Conservation (phyloP, 2,113 vertebrate species). For the Sceloporus tristichus region DNA sequence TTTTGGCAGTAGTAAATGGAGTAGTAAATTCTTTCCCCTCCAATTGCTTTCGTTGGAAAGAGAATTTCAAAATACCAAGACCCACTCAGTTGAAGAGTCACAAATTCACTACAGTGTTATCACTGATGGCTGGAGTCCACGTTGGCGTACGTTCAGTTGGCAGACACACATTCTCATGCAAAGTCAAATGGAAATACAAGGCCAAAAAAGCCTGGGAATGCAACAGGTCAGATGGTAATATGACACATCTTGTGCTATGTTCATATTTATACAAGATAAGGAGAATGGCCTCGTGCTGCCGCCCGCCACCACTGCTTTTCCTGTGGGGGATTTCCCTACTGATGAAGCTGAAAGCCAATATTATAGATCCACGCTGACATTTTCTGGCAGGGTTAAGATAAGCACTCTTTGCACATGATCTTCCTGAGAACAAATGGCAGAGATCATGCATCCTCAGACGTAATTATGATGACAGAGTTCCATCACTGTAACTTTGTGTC, state of each 20-base stretch:
- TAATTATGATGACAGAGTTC: too few relatives aligned
- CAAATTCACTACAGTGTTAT: background rate
- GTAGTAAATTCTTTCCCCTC: too few relatives aligned
- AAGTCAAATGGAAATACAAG: background rate
- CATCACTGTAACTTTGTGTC: too few relatives aligned
- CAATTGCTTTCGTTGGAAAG: too few relatives aligned
- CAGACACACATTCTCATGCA: too few relatives aligned
- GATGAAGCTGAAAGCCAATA: background rate
- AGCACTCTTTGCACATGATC: background rate
- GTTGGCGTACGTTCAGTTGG: background rate
- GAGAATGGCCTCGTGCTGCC: background rate
- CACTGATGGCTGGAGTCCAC: background rate
- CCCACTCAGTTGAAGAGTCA: too few relatives aligned
- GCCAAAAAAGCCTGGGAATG: background rate
- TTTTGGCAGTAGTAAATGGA: background rate
- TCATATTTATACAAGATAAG: constrained; percentile 12
- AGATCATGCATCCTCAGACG: too few relatives aligned
- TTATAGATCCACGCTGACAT: background rate
- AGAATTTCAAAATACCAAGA: too few relatives aligned
- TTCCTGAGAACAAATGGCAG: background rate
- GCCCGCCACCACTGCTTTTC: background rate
- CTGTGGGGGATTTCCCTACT: constrained; percentile 8
- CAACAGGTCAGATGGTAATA: too few relatives aligned
- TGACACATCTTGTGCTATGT: background rate
- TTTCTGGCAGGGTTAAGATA: background rate